These are phyloP conservation scores for Drosophila ustulata DNA, from an alignment of 2,888 invertebrate species.

Conservation along the genomic window DNA sequence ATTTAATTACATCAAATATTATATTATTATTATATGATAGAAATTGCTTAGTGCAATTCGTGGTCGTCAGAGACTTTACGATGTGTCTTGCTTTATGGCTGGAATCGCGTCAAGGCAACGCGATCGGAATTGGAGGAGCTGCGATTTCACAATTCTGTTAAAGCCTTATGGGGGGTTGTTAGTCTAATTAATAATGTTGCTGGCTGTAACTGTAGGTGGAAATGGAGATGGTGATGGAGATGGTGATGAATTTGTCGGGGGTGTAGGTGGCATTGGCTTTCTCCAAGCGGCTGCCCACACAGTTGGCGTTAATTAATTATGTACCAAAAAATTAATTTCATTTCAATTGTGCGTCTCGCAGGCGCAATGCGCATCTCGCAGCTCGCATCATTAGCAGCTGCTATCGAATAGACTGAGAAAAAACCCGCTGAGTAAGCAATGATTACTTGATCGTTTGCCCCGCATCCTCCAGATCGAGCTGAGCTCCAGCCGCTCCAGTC, in stretches of 20 bases:
- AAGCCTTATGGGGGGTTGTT: conserved; percentile 57
- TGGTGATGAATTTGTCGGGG: conserved; percentile 16
- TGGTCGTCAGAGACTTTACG: conserved; percentile 63
- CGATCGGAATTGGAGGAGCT: conserved; percentile 10
- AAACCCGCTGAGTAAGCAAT: conserved; percentile 82
- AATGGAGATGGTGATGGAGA: neutral
- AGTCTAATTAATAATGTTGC: conserved; percentile 71
- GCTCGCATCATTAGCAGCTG: conserved; percentile 72
- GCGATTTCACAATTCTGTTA: conserved; percentile 64
- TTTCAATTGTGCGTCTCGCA: conserved; percentile 74
- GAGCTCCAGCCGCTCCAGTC: conserved; percentile 42
- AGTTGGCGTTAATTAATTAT: conserved; percentile 73
- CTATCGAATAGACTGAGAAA: conserved; percentile 20
- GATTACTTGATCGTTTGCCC: conserved; percentile 49
- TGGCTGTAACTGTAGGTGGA: conserved; percentile 2
- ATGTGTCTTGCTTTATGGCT: conserved; percentile 54
- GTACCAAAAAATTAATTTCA: conserved; percentile 75
- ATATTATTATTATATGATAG: conserved; percentile 56
- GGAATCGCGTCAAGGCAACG: conserved; percentile 32
- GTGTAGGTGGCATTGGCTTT: conserved; percentile 71
- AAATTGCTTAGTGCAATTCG: conserved; percentile 62
- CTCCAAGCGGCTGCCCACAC: conserved; percentile 67
- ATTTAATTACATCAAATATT: conserved; percentile 72
- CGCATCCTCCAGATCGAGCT: conserved; percentile 54
- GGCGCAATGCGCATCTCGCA: conserved; percentile 38